phyloP scores from a whole-genome alignment of 2,797 vertebrate genomes.

The Numenius phaeopus region DNA sequence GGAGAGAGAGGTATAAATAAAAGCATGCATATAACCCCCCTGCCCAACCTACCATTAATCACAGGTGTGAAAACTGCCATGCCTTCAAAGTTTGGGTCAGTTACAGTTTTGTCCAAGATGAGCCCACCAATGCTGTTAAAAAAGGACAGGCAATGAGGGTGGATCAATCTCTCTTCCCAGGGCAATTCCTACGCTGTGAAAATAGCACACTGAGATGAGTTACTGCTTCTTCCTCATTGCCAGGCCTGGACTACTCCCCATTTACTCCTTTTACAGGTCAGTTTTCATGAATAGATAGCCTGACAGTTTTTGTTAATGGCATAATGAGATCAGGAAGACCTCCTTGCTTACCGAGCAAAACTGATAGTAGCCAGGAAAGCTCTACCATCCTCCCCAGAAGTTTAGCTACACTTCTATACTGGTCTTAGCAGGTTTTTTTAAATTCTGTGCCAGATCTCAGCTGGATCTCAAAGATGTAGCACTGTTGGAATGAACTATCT shows the following conservation, averaged over 20 bases:
- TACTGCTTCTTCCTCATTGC: neutral
- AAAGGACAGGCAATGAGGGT: constrained; percentile 3
- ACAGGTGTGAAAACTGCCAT: constrained; percentile 96
- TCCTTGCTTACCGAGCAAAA: neutral
- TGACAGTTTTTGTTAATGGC: neutral
- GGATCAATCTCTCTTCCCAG: neutral
- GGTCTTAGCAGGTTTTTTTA: neutral
- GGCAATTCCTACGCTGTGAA: neutral
- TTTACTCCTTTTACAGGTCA: neutral
- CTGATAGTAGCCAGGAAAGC: neutral
- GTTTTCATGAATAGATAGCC: neutral
- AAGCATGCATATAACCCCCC: neutral
- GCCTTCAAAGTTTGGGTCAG: constrained; percentile 88
- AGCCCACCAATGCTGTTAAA: constrained; percentile 90
- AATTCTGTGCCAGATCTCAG: neutral
- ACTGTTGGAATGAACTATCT: neutral
- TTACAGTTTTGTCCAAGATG: constrained; percentile 93
- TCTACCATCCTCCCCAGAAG: neutral
- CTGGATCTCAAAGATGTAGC: neutral
- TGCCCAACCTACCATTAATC: constrained; percentile 88
- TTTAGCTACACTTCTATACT: neutral
- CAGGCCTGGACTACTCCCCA: neutral
- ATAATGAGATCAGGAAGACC: neutral
- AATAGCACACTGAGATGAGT: neutral
- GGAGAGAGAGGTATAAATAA: neutral